Base-by-base conservation (phyloP, 2,797 vertebrate species). In the Nothura maculosa region DNA sequence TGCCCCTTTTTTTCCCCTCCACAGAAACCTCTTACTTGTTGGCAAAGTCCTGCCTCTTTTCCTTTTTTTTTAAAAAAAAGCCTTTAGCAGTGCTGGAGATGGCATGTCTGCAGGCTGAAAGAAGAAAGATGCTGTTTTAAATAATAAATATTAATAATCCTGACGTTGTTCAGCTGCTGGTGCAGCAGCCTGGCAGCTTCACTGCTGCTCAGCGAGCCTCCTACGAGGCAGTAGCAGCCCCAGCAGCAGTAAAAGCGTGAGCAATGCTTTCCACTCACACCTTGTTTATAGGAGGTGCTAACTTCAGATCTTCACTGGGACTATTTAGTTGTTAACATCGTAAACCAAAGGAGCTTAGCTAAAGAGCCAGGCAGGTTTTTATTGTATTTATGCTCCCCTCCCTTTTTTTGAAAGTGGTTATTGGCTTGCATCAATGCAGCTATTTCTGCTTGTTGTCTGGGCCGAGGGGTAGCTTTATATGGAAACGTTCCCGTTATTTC, bases 271-370 rank as follows among this genome's bases (percentile, higher is more conserved):
- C 73, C 86, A 75, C 69, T 42, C 74, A 80, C 68, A 34, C 32
- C 55, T 90, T 90, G 34, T 81, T 94, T 94, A 57, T 86, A 86
- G 34, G 47, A 86, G 79, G 54, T 95, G 40, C 79, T 83, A 62
- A 47, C 40, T 79, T 93, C 83, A 67, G 27, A 85, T 81, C 58
- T 81, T 70, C 11, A 7, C 32, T 22, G 19, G 42, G 12, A 13
- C 58, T 78, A 10, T 90, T 85, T 72, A 61, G 50, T 27, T 63
- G 42, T 48, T 68, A 81, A 22, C 10, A 4, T 78, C 52, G 69
- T 27, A 50, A 90, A 91, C 10, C 3, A 6, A 18, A 45, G 10
- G 18, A 78, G 6, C n/a, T 79, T 48, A 62, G 15, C 54, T 85
- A 8, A 81, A 77, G 20, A 90, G 25, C n/a, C 16, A 30, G 36